A percentile compares a stretch with the other conserved stretches of the same genome.
These are phyloP conservation scores for Cactoblastis cactorum DNA, from an alignment of 2,888 invertebrate species.

Conservation along the genomic window DNA sequence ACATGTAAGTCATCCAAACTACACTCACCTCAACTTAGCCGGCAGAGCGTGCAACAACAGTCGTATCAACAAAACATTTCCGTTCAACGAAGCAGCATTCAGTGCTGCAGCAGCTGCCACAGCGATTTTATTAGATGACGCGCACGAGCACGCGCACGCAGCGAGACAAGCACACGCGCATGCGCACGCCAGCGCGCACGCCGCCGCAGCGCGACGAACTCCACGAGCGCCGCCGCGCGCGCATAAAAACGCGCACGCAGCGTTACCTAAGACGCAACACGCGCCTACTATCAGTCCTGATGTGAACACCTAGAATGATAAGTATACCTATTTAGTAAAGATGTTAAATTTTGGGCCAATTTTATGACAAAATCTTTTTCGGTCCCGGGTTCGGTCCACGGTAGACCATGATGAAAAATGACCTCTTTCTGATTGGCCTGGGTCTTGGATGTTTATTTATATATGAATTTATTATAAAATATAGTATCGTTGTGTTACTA, in stretches of 20 bases:
- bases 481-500: too few relatives aligned
- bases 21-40: constrained; percentile 57
- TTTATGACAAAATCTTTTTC: too few relatives aligned
- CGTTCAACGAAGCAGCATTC: constrained; percentile 66
- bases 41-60: constrained; percentile 60
- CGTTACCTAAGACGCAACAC: constrained; percentile 63
- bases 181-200: constrained; percentile 60
- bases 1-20: not conserved
- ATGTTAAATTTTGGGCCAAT: too few relatives aligned
- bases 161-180: constrained; percentile 57
- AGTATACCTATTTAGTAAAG: too few relatives aligned
- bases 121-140: constrained; percentile 44
- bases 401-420: too few relatives aligned
- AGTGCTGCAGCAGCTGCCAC: constrained; percentile 65
- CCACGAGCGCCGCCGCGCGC: constrained; percentile 57
- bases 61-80: constrained; percentile 64
- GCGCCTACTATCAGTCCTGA: constrained; percentile 68
- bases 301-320: constrained; percentile 52
- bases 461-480: too few relatives aligned
- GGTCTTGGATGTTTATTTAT: too few relatives aligned
- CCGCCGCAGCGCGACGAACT: constrained; percentile 55
- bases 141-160: constrained; percentile 58
- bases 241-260: constrained; percentile 54
- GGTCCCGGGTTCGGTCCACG: too few relatives aligned
- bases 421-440: too few relatives aligned